These are phyloP conservation scores for Dione vanillae DNA, from an alignment of 2,888 invertebrate genomes.

Conservation along the genomic window DNA sequence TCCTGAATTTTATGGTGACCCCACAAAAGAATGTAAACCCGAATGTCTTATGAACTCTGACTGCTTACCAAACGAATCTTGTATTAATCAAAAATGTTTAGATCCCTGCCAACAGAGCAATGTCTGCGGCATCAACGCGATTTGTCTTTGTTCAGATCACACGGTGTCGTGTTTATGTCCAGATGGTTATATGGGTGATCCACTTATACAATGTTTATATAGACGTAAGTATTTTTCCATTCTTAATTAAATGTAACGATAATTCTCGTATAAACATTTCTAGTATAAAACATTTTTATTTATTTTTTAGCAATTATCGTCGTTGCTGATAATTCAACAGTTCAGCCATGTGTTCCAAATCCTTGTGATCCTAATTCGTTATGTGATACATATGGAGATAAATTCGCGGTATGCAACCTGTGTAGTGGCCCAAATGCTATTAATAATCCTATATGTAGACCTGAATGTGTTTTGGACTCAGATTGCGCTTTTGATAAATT, in stretches of 20 bases:
- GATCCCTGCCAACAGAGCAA: slow-evolving; percentile 88
- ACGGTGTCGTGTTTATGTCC: slow-evolving; percentile 92
- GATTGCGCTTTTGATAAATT: slow-evolving; percentile 92
- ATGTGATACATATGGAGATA: slow-evolving; percentile 89
- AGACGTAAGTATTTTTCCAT: slow-evolving; percentile 67
- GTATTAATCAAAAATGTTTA: slow-evolving; percentile 89
- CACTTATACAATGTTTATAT: slow-evolving; percentile 89
- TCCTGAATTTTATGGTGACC: slow-evolving; percentile 91
- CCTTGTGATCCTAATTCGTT: slow-evolving; percentile 88
- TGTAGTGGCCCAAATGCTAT: slow-evolving; percentile 88
- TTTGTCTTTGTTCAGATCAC: slow-evolving; percentile 91
- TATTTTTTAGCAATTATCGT: slow-evolving; percentile 75
- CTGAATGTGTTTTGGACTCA: slow-evolving; percentile 91
- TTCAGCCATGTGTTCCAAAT: slow-evolving; percentile 89
- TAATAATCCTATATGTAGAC: slow-evolving; percentile 90
- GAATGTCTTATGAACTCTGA: slow-evolving; percentile 94
- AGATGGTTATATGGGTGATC: slow-evolving; percentile 91
- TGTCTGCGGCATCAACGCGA: slow-evolving; percentile 91
- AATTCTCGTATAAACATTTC: slow-evolving; percentile 3
- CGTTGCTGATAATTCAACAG: slow-evolving; percentile 85
- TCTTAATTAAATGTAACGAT: neutral
- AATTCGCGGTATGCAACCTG: slow-evolving; percentile 91
- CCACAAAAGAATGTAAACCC: slow-evolving; percentile 89
- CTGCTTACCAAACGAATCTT: slow-evolving; percentile 89
- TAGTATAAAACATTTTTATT: slow-evolving; percentile 43